Conservation (phyloP, 2,888 invertebrate species). For the Eurytoma adleriae region DNA sequence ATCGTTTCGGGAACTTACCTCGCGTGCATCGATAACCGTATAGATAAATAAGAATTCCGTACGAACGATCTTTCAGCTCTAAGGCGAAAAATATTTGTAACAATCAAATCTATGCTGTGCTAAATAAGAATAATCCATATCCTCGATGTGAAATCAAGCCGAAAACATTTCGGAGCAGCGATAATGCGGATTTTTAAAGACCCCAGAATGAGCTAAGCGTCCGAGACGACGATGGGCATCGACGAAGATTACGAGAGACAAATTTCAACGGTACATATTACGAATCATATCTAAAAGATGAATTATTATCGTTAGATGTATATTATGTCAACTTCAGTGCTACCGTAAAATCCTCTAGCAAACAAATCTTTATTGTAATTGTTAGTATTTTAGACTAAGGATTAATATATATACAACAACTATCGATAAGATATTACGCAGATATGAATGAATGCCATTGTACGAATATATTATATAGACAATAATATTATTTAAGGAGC, state of each 20-base stretch:
- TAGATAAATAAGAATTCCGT: conserved; percentile 37
- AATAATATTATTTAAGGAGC: conserved; percentile 75
- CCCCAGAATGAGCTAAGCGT: background rate
- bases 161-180: conserved; percentile 42
- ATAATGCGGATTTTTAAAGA: conserved; percentile 57
- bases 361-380: conserved; percentile 64
- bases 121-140: conserved; percentile 57
- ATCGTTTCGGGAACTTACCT: conserved; percentile 59
- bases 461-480: conserved; percentile 73
- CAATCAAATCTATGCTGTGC: conserved; percentile 51
- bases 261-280: conserved; percentile 45
- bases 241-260: conserved; percentile 22
- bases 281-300: conserved; percentile 60
- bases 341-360: conserved; percentile 63
- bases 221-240: background rate
- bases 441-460: conserved; percentile 65
- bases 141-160: conserved; percentile 46
- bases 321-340: conserved; percentile 62
- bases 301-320: conserved; percentile 60
- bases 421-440: conserved; percentile 56
- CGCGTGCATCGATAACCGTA: conserved; percentile 55
- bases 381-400: conserved; percentile 66
- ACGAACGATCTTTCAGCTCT: conserved; percentile 15
- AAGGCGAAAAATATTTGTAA: conserved; percentile 36
- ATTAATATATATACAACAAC: conserved; percentile 63